These are phyloP conservation scores for Cephus nigrinus DNA, from an alignment of 2,888 invertebrate species.

Conservation along the genomic window DNA sequence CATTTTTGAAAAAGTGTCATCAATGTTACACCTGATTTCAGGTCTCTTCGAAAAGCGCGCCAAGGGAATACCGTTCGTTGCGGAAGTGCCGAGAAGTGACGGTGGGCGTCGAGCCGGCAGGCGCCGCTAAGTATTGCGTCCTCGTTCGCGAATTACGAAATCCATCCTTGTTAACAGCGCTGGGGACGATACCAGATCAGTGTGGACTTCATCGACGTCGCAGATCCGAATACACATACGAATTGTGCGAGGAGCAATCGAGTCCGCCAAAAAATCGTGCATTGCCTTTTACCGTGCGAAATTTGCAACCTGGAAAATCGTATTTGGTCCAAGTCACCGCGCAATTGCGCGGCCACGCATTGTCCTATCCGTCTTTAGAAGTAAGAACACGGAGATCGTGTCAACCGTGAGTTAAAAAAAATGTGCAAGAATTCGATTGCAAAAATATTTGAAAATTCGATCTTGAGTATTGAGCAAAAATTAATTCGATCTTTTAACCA, in stretches of 20 bases:
- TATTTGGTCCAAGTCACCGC: slow-evolving; percentile 57
- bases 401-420: slow-evolving; percentile 26
- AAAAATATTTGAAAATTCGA: background rate
- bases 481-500: background rate
- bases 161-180: slow-evolving; percentile 36
- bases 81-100: slow-evolving; percentile 55
- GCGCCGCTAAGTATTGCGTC: slow-evolving; percentile 55
- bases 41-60: slow-evolving; percentile 49
- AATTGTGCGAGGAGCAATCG: slow-evolving; percentile 53
- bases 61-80: slow-evolving; percentile 50
- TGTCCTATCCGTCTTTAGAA: slow-evolving; percentile 54
- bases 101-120: slow-evolving; percentile 55
- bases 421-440: background rate
- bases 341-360: slow-evolving; percentile 49
- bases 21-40: slow-evolving; percentile 17
- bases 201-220: slow-evolving; percentile 53
- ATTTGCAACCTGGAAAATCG: slow-evolving; percentile 51
- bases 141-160: slow-evolving; percentile 51
- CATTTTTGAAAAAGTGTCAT: background rate
- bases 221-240: slow-evolving; percentile 52
- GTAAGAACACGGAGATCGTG: slow-evolving; percentile 54
- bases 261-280: slow-evolving; percentile 45
- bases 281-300: slow-evolving; percentile 50
- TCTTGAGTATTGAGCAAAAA: background rate
- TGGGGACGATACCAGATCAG: slow-evolving; percentile 51